phyloP scores from a whole-genome alignment of 2,797 vertebrate species.

The Smutsia gigantea region DNA sequence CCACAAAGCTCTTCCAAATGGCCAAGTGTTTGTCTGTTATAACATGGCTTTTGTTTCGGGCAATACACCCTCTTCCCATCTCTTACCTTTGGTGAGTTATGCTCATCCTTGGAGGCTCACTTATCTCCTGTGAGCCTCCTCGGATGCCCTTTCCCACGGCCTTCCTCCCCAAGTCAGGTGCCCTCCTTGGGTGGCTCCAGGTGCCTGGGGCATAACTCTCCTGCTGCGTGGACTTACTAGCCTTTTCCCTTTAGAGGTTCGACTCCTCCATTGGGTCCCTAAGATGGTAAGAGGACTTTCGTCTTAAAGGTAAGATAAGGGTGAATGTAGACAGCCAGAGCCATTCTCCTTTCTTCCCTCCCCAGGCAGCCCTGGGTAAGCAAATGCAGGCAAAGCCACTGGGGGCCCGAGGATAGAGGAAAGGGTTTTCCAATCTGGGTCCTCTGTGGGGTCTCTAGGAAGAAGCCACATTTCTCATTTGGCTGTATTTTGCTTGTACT shows the following conservation, averaged over 20 bases:
- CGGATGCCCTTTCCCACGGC: not conserved
- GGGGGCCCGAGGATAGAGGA: not conserved
- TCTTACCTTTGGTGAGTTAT: not conserved
- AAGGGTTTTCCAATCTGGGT: not conserved
- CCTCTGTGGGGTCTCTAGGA: not conserved
- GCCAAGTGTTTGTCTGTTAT: not conserved
- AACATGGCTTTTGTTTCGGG: not conserved
- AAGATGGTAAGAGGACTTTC: not conserved
- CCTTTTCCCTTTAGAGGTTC: not conserved
- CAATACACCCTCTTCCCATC: too few relatives aligned
- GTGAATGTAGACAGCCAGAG: not conserved
- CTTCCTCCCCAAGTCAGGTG: not conserved
- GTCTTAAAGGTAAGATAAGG: not conserved
- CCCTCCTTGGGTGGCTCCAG: not conserved
- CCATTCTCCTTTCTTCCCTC: not conserved
- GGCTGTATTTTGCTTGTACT: slow-evolving; percentile 20
- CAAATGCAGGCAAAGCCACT: not conserved
- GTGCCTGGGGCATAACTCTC: not conserved
- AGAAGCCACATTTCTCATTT: not conserved
- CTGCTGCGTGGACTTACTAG: rapidly evolving
- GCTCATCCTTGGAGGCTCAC: not conserved
- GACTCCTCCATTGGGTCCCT: not conserved
- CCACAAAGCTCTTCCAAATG: not conserved
- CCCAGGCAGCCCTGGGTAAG: not conserved
- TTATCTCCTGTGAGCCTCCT: not conserved